phyloP scores from a whole-genome alignment of 2,113 vertebrate species.

The Istiophorus platypterus region DNA sequence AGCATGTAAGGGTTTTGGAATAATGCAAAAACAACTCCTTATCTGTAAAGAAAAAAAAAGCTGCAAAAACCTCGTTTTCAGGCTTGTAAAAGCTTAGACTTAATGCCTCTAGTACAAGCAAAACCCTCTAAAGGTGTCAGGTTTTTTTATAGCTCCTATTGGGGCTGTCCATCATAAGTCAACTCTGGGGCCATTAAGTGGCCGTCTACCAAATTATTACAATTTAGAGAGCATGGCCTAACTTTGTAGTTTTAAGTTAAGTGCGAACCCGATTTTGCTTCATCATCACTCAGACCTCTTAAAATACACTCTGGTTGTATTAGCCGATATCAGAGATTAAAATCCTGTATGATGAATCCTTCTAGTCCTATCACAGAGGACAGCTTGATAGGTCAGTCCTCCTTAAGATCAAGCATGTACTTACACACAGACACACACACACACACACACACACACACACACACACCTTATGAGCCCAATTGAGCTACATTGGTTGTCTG shows the following conservation, averaged over 20 bases:
- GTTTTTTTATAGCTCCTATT: not conserved
- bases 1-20: not conserved
- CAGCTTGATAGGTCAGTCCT: constrained; percentile 37
- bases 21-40: not conserved
- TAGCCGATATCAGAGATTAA: constrained; percentile 38
- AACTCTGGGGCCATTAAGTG: not conserved
- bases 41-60: constrained; percentile 1
- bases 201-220: not conserved
- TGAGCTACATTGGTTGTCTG: constrained; percentile 27
- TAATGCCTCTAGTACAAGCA: not conserved
- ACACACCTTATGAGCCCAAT: not conserved
- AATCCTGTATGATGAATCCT: constrained; percentile 34
- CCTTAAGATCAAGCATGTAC: constrained; percentile 1
- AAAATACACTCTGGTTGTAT: constrained; percentile 20
- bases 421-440: not conserved
- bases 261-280: constrained; percentile 18
- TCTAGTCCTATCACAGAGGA: constrained; percentile 28
- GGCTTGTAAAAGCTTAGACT: not conserved
- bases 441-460: constrained; percentile 1
- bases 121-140: not conserved
- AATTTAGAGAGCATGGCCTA: not conserved
- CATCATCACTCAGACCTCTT: constrained; percentile 24
- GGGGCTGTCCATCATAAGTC: not conserved
- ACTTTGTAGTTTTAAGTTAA: constrained; percentile 5
- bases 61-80: not conserved